A percentile compares a stretch with the other conserved stretches of the same genome.
These are phyloP conservation scores for Scaptomyza hsui DNA, from an alignment of 1,140 invertebrate species.

Conservation along the genomic window DNA sequence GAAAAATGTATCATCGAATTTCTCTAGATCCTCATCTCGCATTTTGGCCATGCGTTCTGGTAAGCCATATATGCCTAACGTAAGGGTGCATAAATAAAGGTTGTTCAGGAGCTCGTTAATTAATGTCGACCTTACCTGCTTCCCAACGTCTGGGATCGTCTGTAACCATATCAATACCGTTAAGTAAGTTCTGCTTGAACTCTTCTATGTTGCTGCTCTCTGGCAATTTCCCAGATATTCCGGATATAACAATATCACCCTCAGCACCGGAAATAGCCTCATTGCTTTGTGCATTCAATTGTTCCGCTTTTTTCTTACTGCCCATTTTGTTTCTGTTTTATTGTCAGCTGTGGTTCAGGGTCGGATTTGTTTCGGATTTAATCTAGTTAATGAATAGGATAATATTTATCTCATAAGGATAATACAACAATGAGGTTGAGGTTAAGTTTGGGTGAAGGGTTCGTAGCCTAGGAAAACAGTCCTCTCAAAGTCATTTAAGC, in stretches of 20 bases:
- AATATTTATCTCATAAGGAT: neutral
- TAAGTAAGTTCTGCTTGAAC: constrained; percentile 93
- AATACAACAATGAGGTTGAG: too few species aligned
- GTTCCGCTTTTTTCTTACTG: constrained; percentile 49
- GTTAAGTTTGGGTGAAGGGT: too few species aligned
- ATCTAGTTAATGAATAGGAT: neutral
- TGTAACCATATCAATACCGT: constrained; percentile 94
- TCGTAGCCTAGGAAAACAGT: too few species aligned
- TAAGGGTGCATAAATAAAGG: neutral
- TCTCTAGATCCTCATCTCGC: constrained; percentile 94
- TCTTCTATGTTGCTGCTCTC: constrained; percentile 94
- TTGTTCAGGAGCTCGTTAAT: neutral
- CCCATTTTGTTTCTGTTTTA: constrained; percentile 44
- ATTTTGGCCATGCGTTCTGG: constrained; percentile 95
- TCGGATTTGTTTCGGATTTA: constrained; percentile 22
- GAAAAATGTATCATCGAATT: constrained; percentile 96
- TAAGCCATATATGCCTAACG: constrained; percentile 88
- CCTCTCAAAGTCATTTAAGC: too few species aligned
- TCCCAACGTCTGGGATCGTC: constrained; percentile 93
- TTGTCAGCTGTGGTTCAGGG: constrained; percentile 32
- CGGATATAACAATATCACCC: constrained; percentile 92
- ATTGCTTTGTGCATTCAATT: constrained; percentile 8
- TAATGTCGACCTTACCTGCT: constrained; percentile 77
- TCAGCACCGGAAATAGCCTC: constrained; percentile 7
- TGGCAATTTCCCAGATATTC: constrained; percentile 95